Percentiles rank a stretch among this genome's conserved stretches.
Evolutionary conservation across 2,888 invertebrate genomes (phyloP).

Genomic region (Cyclophora albipunctata): DNA sequence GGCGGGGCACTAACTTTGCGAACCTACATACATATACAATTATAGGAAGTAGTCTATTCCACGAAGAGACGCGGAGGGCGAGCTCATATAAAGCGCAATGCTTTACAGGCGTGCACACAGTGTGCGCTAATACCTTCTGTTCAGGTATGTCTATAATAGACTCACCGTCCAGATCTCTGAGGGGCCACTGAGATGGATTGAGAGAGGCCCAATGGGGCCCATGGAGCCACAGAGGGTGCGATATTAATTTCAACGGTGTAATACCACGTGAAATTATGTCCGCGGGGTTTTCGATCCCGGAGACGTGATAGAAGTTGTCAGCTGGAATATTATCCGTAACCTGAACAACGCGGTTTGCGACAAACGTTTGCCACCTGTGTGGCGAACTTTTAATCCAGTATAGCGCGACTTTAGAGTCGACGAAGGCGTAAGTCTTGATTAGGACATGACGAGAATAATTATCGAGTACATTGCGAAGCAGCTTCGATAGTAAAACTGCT

Average conservation of each 20-base stretch:
- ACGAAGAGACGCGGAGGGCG: not conserved
- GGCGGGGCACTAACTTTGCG: slow-evolving; percentile 3
- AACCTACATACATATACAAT: slow-evolving; percentile 3
- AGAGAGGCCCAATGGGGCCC: slow-evolving; percentile 5
- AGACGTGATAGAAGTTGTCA: slow-evolving; percentile 4
- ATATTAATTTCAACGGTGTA: slow-evolving; percentile 2
- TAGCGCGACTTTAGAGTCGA: slow-evolving; percentile 10
- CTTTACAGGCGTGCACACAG: not conserved
- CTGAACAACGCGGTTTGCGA: slow-evolving; percentile 10
- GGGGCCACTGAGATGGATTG: not conserved
- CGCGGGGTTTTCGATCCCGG: slow-evolving; percentile 10
- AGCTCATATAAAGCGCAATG: not conserved
- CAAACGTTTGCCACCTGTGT: slow-evolving; percentile 9
- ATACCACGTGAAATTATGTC: slow-evolving; percentile 13
- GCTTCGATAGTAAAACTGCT: slow-evolving; percentile 5
- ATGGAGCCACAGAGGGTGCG: slow-evolving; percentile 4
- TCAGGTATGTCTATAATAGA: not conserved
- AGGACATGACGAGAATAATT: not conserved
- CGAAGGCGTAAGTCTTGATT: slow-evolving; percentile 8
- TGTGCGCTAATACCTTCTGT: not conserved
- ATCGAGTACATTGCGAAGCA: not conserved
- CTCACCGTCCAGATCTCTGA: not conserved
- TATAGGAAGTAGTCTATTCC: slow-evolving; percentile 1
- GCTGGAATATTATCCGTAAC: slow-evolving; percentile 2
- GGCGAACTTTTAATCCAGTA: slow-evolving; percentile 12